Percentiles rank a stretch among this genome's conserved stretches.
phyloP scores from a whole-genome alignment of 2,113 vertebrate genomes.

The Chlorodrepanis virens region DNA sequence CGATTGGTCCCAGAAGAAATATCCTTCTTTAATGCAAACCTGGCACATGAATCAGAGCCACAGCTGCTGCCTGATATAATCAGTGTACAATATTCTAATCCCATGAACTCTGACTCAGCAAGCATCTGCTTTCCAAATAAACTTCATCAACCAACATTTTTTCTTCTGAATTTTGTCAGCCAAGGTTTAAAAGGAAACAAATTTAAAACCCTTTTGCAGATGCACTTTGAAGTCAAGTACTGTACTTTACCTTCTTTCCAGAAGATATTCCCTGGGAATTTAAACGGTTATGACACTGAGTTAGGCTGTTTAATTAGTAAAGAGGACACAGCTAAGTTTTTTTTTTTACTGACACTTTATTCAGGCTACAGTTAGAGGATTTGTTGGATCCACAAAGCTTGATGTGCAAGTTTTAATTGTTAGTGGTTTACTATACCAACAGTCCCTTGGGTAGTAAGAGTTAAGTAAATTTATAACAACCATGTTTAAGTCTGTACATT shows the following conservation, averaged over 20 bases:
- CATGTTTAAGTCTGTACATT: background rate
- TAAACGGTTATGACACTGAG: background rate
- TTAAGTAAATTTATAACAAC: background rate
- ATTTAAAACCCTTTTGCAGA: background rate
- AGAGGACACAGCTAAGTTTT: background rate
- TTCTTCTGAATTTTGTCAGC: constrained; percentile 1
- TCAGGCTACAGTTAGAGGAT: background rate
- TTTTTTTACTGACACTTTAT: background rate
- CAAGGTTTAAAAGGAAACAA: constrained; percentile 5
- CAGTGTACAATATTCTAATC: constrained; percentile 56
- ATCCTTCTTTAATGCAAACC: constrained; percentile 40
- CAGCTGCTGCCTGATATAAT: constrained; percentile 57
- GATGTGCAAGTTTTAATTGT: background rate
- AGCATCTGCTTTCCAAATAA: constrained; percentile 59
- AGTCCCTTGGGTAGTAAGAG: background rate
- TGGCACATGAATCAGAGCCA: constrained; percentile 48
- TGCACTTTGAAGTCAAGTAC: background rate
- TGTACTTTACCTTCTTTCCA: background rate
- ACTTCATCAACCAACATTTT: background rate
- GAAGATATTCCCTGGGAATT: background rate
- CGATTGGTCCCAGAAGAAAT: constrained; percentile 62
- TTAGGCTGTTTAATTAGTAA: background rate
- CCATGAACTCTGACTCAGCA: constrained; percentile 57
- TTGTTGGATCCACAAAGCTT: background rate
- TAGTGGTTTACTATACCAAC: background rate